Percentiles rank a stretch among this genome's conserved stretches.
Conservation (phyloP, 2,113 vertebrate genomes). For the Euleptes europaea region DNA sequence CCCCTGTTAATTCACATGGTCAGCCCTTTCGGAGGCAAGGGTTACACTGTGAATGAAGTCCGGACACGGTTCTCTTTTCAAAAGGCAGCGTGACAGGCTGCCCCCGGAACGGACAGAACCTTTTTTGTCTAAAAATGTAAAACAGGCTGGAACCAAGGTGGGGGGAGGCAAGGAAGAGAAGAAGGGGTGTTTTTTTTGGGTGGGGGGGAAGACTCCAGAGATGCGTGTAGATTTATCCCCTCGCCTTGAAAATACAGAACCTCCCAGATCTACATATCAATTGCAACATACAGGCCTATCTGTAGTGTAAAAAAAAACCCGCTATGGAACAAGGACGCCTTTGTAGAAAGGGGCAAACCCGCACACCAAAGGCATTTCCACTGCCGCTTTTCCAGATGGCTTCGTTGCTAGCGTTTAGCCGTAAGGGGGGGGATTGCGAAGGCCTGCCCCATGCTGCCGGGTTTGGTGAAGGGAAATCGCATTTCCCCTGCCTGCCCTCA, state of each 20-base stretch:
- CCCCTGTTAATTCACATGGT: neutral
- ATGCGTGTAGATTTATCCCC: slow-evolving; percentile 39
- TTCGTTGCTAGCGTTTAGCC: neutral
- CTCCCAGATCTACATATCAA: slow-evolving; percentile 62
- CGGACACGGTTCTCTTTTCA: neutral
- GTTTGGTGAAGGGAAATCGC: neutral
- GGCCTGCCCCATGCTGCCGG: neutral
- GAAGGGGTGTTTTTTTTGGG: neutral
- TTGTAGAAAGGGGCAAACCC: slow-evolving; percentile 27
- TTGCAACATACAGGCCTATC: slow-evolving; percentile 29
- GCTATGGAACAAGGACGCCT: slow-evolving; percentile 50
- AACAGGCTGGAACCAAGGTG: slow-evolving; percentile 46
- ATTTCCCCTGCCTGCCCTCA: neutral
- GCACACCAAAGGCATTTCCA: slow-evolving; percentile 28
- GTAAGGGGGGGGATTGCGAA: neutral
- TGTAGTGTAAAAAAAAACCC: neutral
- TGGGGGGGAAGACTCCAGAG: neutral
- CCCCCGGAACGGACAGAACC: slow-evolving; percentile 8
- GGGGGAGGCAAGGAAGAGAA: neutral
- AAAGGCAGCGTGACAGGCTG: slow-evolving; percentile 35
- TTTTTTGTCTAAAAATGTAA: slow-evolving; percentile 58
- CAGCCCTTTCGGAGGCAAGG: neutral
- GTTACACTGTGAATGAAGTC: neutral
- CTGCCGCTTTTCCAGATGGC: neutral
- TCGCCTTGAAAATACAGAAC: slow-evolving; percentile 38